Base-by-base conservation (phyloP, 1,140 invertebrate species). In the Andricus grossulariae region DNA sequence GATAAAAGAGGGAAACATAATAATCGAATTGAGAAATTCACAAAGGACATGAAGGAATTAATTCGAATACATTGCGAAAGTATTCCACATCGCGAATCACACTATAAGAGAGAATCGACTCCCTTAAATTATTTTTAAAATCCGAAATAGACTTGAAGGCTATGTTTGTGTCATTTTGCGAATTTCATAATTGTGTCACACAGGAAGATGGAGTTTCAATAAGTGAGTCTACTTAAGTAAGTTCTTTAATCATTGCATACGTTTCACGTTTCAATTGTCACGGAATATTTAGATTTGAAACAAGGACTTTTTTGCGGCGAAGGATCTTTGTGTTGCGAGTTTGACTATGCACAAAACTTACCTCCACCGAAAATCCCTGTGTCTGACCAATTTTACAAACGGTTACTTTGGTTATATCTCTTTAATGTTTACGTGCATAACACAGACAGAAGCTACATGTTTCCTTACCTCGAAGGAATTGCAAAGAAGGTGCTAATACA, bases 321-420 rank as follows among this genome's bases (percentile, higher is more conserved):
- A 70, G 15, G 13, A 18, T 21, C 13, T 7, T 51, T 75, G 21
- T n/a, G 25, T 39, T 70, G 57, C 16, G 73, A 75, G 32, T 75
- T 75, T 32, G 57, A 75, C 16, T 75, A 66, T 21, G 57, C 18
- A 1, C 74, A 75, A 16, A 75, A 75, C 49, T 49, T 75, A 19
- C 66, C 50, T 1, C 3, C 71, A 19, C 66, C 73, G 10, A 75
- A 75, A 75, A 16, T 75, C 15, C 55, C 45, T 12, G 60, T 75
- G 2, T 51, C 16, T 25, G 45, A 21, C 11, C 74, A 75, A 71
- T 75, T 51, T 51, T 75, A 60, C 52, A 51, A 50, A 13, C n/a
- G 74, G 3, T 51, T 70, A n/a, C 1, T 75, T n/a, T 75, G 60
- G 49, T 57, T 75, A 16, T 51, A 70, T 15, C 16, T 73, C 39